Percentiles rank a stretch among this genome's conserved stretches.
These are phyloP conservation scores for Hydrotaea diabolus DNA, from an alignment of 2,888 invertebrate genomes.

Conservation along the genomic window DNA sequence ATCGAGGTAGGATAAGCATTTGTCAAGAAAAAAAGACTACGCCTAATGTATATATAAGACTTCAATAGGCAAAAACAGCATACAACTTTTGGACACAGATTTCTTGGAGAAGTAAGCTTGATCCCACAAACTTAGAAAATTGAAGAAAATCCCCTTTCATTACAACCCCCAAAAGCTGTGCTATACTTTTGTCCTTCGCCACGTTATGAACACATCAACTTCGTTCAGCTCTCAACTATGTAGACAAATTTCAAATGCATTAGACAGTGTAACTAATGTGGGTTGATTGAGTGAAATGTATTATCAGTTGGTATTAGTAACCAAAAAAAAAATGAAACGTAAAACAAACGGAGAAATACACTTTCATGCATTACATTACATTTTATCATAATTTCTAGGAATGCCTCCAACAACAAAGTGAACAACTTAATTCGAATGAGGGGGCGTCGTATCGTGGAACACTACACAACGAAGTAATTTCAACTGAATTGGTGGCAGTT, in stretches of 20 bases:
- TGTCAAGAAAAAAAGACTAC: too few species aligned
- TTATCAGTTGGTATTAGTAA: conserved; percentile 38
- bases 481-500: background rate
- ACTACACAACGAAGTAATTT: background rate
- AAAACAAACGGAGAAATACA: conserved; percentile 8
- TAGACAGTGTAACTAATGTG: conserved; percentile 49
- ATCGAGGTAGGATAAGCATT: too few species aligned
- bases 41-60: too few species aligned
- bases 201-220: background rate
- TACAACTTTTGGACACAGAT: too few species aligned
- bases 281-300: conserved; percentile 65
- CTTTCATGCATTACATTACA: conserved; percentile 40
- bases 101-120: too few species aligned
- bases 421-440: conserved; percentile 31
- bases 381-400: conserved; percentile 46
- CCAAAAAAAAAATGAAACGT: background rate
- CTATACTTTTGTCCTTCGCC: background rate
- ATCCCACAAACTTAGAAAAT: too few species aligned
- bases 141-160: too few species aligned
- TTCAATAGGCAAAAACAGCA: too few species aligned
- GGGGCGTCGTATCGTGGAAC: background rate
- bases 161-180: background rate
- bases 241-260: conserved; percentile 55
- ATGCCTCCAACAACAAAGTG: background rate
- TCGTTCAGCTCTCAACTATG: background rate